Conservation (phyloP, 2,113 vertebrate genomes). For the Miniopterus natalensis region DNA sequence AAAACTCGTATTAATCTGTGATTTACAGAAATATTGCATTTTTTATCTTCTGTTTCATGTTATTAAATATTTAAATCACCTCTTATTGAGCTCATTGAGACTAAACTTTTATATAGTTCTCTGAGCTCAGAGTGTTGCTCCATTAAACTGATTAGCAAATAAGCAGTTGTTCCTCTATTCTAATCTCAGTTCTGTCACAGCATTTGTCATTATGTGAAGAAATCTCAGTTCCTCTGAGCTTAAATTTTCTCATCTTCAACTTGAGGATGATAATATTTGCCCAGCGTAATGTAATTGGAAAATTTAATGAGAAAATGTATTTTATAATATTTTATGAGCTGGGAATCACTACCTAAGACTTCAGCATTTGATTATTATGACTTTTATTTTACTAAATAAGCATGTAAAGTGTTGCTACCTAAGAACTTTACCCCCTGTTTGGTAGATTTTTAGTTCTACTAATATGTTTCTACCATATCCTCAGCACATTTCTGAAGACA, state of each 20-base stretch:
- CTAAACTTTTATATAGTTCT: neutral
- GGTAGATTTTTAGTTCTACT: neutral
- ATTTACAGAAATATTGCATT: neutral
- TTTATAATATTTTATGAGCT: conserved; percentile 46
- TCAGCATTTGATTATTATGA: neutral
- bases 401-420: neutral
- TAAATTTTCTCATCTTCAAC: neutral
- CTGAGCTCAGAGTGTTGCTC: neutral
- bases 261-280: neutral
- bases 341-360: neutral
- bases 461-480: neutral
- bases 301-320: conserved; percentile 23
- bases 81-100: neutral
- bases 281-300: neutral
- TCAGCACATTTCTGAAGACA: neutral
- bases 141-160: neutral
- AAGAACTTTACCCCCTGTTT: neutral
- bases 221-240: neutral
- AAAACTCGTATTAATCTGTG: neutral
- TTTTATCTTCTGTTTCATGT: conserved; percentile 18
- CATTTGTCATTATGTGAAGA: neutral
- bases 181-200: neutral
- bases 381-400: neutral
- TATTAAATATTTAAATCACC: conserved; percentile 31
- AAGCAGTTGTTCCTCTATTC: neutral